A percentile compares a stretch with the other conserved stretches of the same genome.
phyloP scores from a whole-genome alignment of 2,113 vertebrate genomes.

The Urocolius indicus region DNA sequence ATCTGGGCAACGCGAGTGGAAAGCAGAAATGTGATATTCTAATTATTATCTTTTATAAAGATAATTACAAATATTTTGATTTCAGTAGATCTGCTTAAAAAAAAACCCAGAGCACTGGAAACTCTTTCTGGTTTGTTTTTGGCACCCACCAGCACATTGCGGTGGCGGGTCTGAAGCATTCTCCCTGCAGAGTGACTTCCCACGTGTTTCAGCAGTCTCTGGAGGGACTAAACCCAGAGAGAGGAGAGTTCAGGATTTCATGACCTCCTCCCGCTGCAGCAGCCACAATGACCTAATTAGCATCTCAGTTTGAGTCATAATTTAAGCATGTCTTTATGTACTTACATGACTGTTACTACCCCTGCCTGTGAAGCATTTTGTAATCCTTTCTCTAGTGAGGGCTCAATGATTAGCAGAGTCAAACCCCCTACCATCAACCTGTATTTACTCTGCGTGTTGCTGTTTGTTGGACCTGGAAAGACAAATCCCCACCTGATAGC shows the following conservation, averaged over 20 bases:
- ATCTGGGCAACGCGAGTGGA: background rate
- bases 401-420: fast-evolving
- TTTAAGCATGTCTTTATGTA: background rate
- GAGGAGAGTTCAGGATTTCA: background rate
- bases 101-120: background rate
- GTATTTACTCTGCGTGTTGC: background rate
- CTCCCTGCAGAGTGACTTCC: fast-evolving
- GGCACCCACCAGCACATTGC: fast-evolving
- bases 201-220: fast-evolving
- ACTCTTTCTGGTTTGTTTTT: fast-evolving
- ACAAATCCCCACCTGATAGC: background rate
- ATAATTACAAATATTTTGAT: background rate
- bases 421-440: background rate
- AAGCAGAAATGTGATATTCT: fast-evolving
- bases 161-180: fast-evolving
- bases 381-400: background rate
- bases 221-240: background rate
- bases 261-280: background rate
- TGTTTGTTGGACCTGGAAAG: background rate
- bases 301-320: background rate
- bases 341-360: background rate
- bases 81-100: background rate
- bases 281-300: background rate
- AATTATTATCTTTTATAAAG: background rate
- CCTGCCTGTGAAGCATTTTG: fast-evolving